These are phyloP conservation scores for Dascyllus trimaculatus DNA, from an alignment of 2,113 vertebrate species.

Conservation along the genomic window DNA sequence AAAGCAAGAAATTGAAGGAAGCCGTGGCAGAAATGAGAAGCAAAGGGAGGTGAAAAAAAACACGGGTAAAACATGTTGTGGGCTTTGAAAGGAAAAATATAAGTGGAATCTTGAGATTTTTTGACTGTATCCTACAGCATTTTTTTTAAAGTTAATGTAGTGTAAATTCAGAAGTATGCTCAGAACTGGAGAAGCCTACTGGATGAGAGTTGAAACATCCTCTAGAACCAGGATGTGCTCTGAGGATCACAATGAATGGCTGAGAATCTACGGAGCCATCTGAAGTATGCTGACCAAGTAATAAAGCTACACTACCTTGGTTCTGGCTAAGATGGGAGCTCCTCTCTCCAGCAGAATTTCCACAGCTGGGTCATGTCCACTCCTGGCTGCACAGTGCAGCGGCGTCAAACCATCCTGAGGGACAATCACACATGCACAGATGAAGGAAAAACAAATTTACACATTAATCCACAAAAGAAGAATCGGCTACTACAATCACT, in stretches of 20 bases:
- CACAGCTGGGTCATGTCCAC: constrained; percentile 94
- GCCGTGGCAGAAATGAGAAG: not conserved
- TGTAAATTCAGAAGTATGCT: too few species aligned
- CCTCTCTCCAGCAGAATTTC: constrained; percentile 94
- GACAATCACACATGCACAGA: constrained; percentile 23
- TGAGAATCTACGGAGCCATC: not conserved
- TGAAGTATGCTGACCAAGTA: not conserved
- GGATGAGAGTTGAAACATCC: too few species aligned
- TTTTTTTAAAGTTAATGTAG: not conserved
- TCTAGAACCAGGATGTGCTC: too few species aligned
- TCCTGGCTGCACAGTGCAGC: constrained; percentile 96
- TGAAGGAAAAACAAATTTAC: not conserved
- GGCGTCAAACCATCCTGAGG: constrained; percentile 95
- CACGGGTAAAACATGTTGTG: not conserved
- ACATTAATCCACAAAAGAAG: not conserved
- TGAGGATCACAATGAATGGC: not conserved
- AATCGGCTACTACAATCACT: not conserved
- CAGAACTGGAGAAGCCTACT: too few species aligned
- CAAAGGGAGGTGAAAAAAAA: not conserved
- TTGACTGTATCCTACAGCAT: not conserved
- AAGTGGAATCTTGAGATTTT: too few species aligned
- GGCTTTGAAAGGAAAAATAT: not conserved
- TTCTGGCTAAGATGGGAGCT: constrained; percentile 95
- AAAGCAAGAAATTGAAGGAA: too few species aligned
- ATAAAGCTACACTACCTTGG: constrained; percentile 86